phyloP scores from a whole-genome alignment of 2,888 invertebrate species.

The Ophioninae sp. region DNA sequence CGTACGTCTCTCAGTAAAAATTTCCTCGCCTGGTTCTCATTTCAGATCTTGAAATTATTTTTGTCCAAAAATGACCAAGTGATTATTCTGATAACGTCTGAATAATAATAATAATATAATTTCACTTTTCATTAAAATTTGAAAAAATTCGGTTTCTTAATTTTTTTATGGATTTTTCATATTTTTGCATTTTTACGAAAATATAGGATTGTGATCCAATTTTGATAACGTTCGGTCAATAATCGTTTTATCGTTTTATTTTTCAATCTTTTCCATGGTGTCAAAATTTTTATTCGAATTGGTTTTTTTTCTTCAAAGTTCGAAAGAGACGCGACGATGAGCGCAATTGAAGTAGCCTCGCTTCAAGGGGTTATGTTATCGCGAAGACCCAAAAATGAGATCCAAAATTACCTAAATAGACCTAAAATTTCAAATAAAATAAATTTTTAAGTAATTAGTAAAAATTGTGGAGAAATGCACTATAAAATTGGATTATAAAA shows the following conservation, averaged over 20 bases:
- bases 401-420: too few relatives aligned
- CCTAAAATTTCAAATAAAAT: too few relatives aligned
- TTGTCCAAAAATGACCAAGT: neutral
- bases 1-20: constrained; percentile 73
- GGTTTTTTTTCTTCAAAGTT: neutral
- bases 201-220: neutral
- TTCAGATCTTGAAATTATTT: constrained; percentile 43
- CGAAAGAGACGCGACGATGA: neutral
- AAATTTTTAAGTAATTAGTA: too few relatives aligned
- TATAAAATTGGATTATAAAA: too few relatives aligned
- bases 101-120: neutral
- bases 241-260: neutral
- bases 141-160: too few relatives aligned
- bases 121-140: neutral
- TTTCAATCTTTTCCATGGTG: too few relatives aligned
- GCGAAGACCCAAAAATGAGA: too few relatives aligned
- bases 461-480: too few relatives aligned
- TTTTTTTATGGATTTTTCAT: too few relatives aligned
- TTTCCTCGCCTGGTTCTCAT: constrained; percentile 72
- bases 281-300: neutral
- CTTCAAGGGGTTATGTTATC: neutral
- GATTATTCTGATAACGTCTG: neutral
- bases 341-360: neutral
- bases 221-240: neutral
- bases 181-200: too few relatives aligned